These are phyloP conservation scores for Turnix velox DNA, from an alignment of 2,113 vertebrate genomes.

Conservation along the genomic window DNA sequence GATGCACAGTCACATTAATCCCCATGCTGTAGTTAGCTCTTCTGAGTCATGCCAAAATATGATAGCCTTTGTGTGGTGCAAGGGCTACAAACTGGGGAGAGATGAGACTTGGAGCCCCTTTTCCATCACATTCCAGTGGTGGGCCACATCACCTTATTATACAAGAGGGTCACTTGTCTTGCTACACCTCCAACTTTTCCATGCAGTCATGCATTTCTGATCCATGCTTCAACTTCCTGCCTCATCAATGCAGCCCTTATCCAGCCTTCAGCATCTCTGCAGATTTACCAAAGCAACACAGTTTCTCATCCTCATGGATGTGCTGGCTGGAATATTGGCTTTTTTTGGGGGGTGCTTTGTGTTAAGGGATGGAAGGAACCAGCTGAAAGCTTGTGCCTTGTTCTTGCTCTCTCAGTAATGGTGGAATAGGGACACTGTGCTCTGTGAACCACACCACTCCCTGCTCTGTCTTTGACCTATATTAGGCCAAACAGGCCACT, in stretches of 20 bases:
- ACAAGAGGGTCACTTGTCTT: not conserved
- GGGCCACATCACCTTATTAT: not conserved
- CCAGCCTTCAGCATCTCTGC: not conserved
- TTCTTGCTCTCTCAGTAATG: not conserved
- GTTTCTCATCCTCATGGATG: not conserved
- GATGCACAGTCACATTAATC: not conserved
- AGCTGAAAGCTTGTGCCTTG: rapidly evolving
- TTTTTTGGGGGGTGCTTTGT: not conserved
- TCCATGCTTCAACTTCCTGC: constrained; percentile 4
- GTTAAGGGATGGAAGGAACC: not conserved
- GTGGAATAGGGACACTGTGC: not conserved
- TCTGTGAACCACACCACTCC: not conserved
- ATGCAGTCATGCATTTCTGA: not conserved
- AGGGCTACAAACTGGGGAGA: not conserved
- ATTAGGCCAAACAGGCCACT: no score
- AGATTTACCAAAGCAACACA: not conserved
- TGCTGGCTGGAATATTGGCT: not conserved
- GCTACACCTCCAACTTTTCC: not conserved
- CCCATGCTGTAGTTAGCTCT: not conserved
- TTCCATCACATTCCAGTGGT: not conserved
- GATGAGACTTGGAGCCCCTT: not conserved
- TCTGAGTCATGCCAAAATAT: not conserved
- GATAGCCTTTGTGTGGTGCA: not conserved
- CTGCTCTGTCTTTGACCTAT: rapidly evolving
- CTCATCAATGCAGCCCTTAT: not conserved